These are phyloP conservation scores for Anoplius nigerrimus DNA, from an alignment of 2,888 invertebrate species.

Conservation along the genomic window DNA sequence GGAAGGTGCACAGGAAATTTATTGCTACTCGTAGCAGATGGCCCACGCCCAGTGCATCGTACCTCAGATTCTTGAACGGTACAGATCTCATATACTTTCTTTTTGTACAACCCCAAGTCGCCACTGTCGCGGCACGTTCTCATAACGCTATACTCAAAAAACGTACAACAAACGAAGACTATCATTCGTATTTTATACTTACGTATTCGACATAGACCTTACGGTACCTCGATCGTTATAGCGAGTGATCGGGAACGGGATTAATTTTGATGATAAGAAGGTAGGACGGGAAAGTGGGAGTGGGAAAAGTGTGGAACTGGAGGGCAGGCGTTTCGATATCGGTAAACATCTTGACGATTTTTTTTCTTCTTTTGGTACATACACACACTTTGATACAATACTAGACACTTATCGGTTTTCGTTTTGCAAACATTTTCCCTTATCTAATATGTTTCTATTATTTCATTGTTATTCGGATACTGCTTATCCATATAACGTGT, in stretches of 20 bases:
- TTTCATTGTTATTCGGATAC: constrained; percentile 70
- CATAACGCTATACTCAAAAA: constrained; percentile 12
- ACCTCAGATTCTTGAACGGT: no score
- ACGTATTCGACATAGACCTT: constrained; percentile 38
- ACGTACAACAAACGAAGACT: constrained; percentile 52
- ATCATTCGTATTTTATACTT: constrained; percentile 28
- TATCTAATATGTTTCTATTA: constrained; percentile 73
- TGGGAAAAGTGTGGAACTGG: neutral
- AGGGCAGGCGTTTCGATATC: neutral
- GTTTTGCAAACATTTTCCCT: constrained; percentile 55
- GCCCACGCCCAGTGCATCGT: no score
- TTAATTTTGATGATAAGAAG: no score
- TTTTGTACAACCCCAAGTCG: no score
- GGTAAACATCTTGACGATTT: neutral
- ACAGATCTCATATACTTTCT: no score
- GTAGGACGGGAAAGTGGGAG: neutral
- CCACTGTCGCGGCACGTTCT: no score
- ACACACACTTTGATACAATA: constrained; percentile 45
- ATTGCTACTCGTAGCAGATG: no score
- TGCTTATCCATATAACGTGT: constrained; percentile 66
- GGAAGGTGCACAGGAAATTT: no score
- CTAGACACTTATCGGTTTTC: constrained; percentile 56
- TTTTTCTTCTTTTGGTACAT: constrained; percentile 35
- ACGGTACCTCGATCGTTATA: constrained; percentile 17
- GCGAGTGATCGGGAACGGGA: no score